These are phyloP conservation scores for Bradynema listronoti DNA, from an alignment of 1,140 invertebrate genomes.

Conservation along the genomic window DNA sequence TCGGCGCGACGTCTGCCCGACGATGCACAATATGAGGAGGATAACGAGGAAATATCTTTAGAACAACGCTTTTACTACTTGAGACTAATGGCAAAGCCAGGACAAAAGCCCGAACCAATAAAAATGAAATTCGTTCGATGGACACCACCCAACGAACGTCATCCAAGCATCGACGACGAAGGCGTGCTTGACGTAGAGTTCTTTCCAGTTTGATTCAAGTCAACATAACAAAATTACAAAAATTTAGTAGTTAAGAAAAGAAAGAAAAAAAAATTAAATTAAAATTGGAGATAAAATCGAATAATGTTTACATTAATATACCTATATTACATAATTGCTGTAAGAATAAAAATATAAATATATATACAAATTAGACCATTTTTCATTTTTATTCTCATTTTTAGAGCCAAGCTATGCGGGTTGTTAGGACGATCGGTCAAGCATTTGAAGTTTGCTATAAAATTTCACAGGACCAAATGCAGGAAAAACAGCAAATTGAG, in stretches of 20 bases:
- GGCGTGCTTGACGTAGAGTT: conserved; percentile 35
- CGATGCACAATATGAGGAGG: not conserved
- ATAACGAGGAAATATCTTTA: conserved; percentile 28
- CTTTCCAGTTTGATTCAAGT: too few species aligned
- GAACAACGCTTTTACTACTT: conserved; percentile 57
- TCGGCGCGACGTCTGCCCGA: not conserved
- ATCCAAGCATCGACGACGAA: conserved; percentile 44
- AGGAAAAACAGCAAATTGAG: conserved; percentile 39
- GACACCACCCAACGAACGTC: conserved; percentile 23
- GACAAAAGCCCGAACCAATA: conserved; percentile 50
- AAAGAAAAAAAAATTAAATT: not conserved
- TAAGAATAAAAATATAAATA: too few species aligned
- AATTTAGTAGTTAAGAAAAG: not conserved
- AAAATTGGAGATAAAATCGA: not conserved
- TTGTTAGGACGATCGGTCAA: conserved; percentile 92
- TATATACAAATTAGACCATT: not conserved
- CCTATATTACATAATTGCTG: too few species aligned
- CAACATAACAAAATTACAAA: too few species aligned
- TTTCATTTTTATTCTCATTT: not conserved
- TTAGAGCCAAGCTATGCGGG: conserved; percentile 86
- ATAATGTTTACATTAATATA: not conserved
- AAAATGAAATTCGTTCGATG: conserved; percentile 57
- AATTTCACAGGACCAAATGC: conserved; percentile 60
- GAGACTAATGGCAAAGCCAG: conserved; percentile 55
- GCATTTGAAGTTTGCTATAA: conserved; percentile 99